A percentile compares a stretch with the other conserved stretches of the same genome.
phyloP scores from a whole-genome alignment of 2,113 vertebrate genomes.

The Corydoras sp. region DNA sequence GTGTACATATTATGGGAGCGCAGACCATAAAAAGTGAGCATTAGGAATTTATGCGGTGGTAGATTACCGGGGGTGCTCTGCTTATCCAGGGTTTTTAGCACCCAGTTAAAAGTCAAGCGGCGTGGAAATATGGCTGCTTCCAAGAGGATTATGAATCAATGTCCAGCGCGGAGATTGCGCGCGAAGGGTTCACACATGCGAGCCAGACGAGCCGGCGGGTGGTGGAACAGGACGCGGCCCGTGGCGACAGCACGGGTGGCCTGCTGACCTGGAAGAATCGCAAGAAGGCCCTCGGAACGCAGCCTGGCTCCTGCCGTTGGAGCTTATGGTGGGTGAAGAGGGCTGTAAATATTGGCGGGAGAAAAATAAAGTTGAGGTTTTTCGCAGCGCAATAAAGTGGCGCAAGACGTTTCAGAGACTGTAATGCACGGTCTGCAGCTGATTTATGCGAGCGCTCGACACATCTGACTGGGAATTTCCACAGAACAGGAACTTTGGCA shows the following conservation, averaged over 20 bases:
- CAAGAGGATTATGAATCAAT: conserved; percentile 33
- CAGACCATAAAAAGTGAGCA: conserved; percentile 52
- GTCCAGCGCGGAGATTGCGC: conserved; percentile 2
- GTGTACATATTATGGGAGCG: conserved; percentile 44
- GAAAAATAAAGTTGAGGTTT: background rate
- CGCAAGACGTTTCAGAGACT: background rate
- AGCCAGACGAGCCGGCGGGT: background rate
- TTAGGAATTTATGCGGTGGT: conserved; percentile 53
- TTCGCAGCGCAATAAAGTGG: background rate
- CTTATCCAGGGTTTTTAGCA: conserved; percentile 60
- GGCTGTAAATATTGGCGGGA: background rate
- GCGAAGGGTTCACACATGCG: background rate
- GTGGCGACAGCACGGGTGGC: background rate
- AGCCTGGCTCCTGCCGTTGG: background rate
- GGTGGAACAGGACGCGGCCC: background rate
- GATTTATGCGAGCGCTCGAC: too few relatives aligned
- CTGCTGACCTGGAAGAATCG: background rate
- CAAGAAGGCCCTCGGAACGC: background rate
- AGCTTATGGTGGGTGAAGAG: background rate
- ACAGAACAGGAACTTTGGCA: too few relatives aligned
- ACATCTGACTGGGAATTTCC: too few relatives aligned
- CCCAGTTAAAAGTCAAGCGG: conserved; percentile 61
- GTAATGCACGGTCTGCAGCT: background rate
- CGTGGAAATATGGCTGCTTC: conserved; percentile 54
- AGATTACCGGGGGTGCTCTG: conserved; percentile 48